Base-by-base conservation (phyloP, 2,797 vertebrate genomes). In the Oryzias sinensis region DNA sequence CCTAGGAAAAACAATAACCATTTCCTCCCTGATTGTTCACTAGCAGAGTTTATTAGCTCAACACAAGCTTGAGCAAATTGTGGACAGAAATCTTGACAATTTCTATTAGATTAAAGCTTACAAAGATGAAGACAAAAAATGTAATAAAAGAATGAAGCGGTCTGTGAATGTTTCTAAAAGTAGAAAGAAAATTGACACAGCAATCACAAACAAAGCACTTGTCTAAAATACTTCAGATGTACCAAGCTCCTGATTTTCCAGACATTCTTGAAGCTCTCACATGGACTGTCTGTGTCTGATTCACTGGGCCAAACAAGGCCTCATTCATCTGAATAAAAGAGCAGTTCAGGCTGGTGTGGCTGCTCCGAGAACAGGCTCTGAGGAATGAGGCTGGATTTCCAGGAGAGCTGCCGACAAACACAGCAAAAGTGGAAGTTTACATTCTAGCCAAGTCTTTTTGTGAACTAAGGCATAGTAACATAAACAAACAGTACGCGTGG, bases 281-380 rank as follows among this genome's bases (percentile, higher is more conserved):
- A 80, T 77, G 81, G 66, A 74, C 78, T 53, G 71, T 85, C 70
- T 82, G 56, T 72, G 77, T 79, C 79, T 72, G 75, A 85, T 79
- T 86, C 82, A 88, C 68, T 61, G 25, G 79, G 77, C 79, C 69
- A 87, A 86, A 89, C 83, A 86, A 83, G 71, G 56, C 73, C 74
- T 77, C 80, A 88, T 90, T 91, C 83, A 88, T 88, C 69, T 78
- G 76, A 86, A 80, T 82, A 86, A 84, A 82, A 86, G 83, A 82
- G 79, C 59, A 79, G 81, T 83, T 88, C 71, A 87, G 72, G 54
- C 47, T 37, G 74, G 71, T 20, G 53, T 55, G 72, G 70, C 77
- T 75, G 76, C 49, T 63, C 68, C 44, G 61, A 73, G 74, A 76
- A 60, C 81, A 79, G 67, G 59, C 79, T 67, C 72, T 48, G 55